Percentiles rank a stretch among this genome's conserved stretches.
These are phyloP conservation scores for Nemotelus pantherinus DNA, from an alignment of 2,888 invertebrate genomes.

Conservation along the genomic window DNA sequence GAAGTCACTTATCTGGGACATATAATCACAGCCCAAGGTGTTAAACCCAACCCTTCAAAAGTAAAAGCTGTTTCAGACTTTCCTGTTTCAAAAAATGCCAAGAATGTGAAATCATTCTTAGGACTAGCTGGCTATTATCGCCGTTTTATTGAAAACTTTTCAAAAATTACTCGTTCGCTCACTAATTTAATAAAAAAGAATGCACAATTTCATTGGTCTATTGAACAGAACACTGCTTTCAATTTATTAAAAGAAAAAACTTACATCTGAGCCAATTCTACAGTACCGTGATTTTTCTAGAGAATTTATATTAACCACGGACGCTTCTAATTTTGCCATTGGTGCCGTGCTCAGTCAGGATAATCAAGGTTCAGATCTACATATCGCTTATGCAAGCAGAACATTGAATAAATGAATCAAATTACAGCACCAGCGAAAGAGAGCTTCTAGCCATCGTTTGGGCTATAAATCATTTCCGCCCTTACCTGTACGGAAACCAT, in stretches of 20 bases:
- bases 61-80: background rate
- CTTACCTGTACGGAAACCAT: slow-evolving; percentile 54
- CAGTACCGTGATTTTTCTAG: slow-evolving; percentile 55
- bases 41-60: slow-evolving; percentile 54
- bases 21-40: slow-evolving; percentile 54
- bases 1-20: slow-evolving; percentile 52
- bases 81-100: background rate
- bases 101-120: background rate
- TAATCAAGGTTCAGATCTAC: slow-evolving; percentile 50
- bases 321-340: slow-evolving; percentile 54
- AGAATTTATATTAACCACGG: slow-evolving; percentile 55
- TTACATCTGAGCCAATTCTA: slow-evolving; percentile 47
- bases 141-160: slow-evolving; percentile 20
- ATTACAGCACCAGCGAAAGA: slow-evolving; percentile 52
- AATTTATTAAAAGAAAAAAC: slow-evolving; percentile 39
- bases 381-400: slow-evolving; percentile 54
- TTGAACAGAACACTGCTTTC: slow-evolving; percentile 40
- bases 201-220: background rate
- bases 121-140: slow-evolving; percentile 10
- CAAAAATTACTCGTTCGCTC: slow-evolving; percentile 15
- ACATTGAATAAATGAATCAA: slow-evolving; percentile 52
- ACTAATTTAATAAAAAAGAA: slow-evolving; percentile 9
- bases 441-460: slow-evolving; percentile 48
- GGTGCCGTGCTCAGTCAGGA: slow-evolving; percentile 54
- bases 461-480: slow-evolving; percentile 53